These are phyloP conservation scores for Sterrhoptilus dennistouni DNA, from an alignment of 2,113 vertebrate species.

Conservation along the genomic window DNA sequence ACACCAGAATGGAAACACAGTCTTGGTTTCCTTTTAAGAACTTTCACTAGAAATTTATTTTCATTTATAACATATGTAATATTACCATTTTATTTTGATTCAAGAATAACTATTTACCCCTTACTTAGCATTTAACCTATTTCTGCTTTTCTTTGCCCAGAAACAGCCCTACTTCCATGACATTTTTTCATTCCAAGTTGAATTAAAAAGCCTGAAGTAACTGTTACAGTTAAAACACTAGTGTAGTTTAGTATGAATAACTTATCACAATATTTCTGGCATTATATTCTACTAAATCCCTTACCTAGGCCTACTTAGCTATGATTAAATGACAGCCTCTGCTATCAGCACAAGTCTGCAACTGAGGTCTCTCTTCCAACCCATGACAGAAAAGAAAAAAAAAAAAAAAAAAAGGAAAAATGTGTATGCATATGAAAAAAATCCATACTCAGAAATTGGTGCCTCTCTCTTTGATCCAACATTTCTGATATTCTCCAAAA, in stretches of 20 bases:
- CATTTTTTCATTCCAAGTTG: neutral
- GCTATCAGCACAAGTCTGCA: neutral
- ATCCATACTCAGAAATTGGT: neutral
- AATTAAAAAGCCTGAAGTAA: neutral
- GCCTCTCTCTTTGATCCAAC: neutral
- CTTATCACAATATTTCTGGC: neutral
- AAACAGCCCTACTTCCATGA: neutral
- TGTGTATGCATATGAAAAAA: neutral
- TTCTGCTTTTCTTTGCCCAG: neutral
- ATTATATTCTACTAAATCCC: neutral
- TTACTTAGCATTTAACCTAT: neutral
- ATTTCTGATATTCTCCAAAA: neutral
- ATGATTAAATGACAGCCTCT: neutral
- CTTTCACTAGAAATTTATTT: neutral
- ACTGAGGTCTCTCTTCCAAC: neutral
- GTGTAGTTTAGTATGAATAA: neutral
- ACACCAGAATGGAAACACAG: neutral
- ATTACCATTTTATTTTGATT: neutral
- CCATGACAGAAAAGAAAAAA: accelerated
- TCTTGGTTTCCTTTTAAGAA: neutral
- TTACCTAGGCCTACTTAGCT: neutral
- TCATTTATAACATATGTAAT: neutral
- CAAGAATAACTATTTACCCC: neutral
- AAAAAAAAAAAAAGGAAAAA: neutral
- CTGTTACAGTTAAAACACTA: neutral